Conservation (phyloP, 2,888 invertebrate species). For the Machimus atricapillus region DNA sequence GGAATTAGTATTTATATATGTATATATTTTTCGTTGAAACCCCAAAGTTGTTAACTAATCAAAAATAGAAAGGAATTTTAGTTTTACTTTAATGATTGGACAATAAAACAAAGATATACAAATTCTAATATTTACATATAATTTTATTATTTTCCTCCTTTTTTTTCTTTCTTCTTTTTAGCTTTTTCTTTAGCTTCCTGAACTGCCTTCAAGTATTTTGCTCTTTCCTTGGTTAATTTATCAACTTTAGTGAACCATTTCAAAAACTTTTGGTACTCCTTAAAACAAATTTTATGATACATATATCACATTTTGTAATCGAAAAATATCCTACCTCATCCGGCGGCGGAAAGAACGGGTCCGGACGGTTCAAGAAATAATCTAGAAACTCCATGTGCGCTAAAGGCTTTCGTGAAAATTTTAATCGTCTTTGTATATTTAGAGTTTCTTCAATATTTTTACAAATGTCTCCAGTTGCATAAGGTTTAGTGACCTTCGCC, state of each 20-base stretch:
- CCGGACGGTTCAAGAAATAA: slow-evolving; percentile 50
- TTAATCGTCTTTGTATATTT: slow-evolving; percentile 53
- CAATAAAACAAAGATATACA: neutral
- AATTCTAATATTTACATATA: neutral
- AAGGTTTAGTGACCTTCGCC: slow-evolving; percentile 55
- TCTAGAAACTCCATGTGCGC: slow-evolving; percentile 55
- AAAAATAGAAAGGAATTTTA: neutral
- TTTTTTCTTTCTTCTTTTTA: neutral
- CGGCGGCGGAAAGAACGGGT: slow-evolving; percentile 53
- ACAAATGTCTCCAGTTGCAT: slow-evolving; percentile 59
- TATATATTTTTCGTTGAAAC: too few relatives aligned
- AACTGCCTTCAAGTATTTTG: slow-evolving; percentile 40
- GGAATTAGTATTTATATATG: too few relatives aligned
- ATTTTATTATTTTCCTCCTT: neutral
- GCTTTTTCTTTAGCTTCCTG: neutral
- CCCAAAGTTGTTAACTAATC: too few relatives aligned
- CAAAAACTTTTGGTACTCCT: slow-evolving; percentile 46
- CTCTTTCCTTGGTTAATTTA: slow-evolving; percentile 46
- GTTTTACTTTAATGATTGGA: neutral
- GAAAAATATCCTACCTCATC: slow-evolving; percentile 51
- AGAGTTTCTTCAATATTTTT: slow-evolving; percentile 53
- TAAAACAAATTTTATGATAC: neutral
- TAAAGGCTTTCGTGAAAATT: slow-evolving; percentile 50
- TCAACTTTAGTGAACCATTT: slow-evolving; percentile 47
- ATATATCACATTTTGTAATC: neutral